Evolutionary conservation across 2,113 vertebrate species (phyloP).

Genomic region (Albula glossodonta): DNA sequence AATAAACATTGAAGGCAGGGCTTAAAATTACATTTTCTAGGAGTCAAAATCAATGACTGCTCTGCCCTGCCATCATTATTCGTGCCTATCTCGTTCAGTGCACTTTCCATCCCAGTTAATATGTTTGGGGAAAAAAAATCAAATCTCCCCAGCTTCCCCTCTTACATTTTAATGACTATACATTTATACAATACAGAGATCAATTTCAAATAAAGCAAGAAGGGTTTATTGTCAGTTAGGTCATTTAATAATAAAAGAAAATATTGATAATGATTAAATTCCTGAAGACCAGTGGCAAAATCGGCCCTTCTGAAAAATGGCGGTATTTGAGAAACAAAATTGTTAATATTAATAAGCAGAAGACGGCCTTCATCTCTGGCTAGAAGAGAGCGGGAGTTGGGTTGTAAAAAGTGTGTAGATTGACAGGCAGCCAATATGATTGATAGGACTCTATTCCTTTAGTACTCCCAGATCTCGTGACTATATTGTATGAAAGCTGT

Average conservation of each 20-base stretch:
- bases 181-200: conserved; percentile 26
- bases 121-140: conserved; percentile 17
- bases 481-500: neutral
- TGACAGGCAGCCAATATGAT: neutral
- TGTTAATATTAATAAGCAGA: neutral
- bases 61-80: conserved; percentile 50
- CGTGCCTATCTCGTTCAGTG: conserved; percentile 27
- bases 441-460: neutral
- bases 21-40: conserved; percentile 66
- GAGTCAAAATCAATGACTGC: conserved; percentile 56
- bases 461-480: neutral
- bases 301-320: neutral
- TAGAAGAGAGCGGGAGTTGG: neutral
- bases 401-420: neutral
- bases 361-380: neutral
- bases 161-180: conserved; percentile 30
- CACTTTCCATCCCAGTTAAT: conserved; percentile 28
- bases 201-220: conserved; percentile 17
- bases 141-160: neutral
- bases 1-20: conserved; percentile 71
- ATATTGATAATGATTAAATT: conserved; percentile 11
- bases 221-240: conserved; percentile 25
- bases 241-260: conserved; percentile 7
- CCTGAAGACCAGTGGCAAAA: conserved; percentile 7
- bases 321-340: conserved; percentile 6